These are phyloP conservation scores for Salvelinus namaycush DNA, from an alignment of 2,113 vertebrate species.

Conservation along the genomic window DNA sequence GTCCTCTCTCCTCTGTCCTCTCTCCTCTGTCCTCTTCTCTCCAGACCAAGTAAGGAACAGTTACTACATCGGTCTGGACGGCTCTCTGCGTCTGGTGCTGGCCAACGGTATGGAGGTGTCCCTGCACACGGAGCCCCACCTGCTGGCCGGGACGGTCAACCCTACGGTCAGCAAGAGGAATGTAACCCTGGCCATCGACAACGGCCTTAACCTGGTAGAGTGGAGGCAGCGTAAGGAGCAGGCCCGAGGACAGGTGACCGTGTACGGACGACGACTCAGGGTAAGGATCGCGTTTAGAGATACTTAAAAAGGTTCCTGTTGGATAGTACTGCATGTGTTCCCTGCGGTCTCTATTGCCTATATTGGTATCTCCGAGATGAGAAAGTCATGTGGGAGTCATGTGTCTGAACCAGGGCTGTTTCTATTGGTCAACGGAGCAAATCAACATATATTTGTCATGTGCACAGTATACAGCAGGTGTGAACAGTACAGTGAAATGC, in stretches of 20 bases:
- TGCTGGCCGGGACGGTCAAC: conserved; percentile 93
- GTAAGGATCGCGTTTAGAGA: conserved; percentile 70
- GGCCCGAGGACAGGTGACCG: conserved; percentile 91
- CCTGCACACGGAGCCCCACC: conserved; percentile 93
- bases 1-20: background rate
- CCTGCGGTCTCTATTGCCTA: too few species aligned
- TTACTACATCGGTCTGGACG: conserved; percentile 93
- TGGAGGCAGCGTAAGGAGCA: conserved; percentile 98
- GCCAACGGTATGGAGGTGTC: conserved; percentile 98
- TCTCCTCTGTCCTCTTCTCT: background rate
- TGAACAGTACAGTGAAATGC: too few species aligned
- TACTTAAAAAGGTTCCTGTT: background rate
- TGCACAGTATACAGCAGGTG: too few species aligned
- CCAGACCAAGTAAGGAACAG: conserved; percentile 97
- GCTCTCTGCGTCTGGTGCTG: conserved; percentile 88
- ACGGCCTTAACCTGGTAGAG: conserved; percentile 95
- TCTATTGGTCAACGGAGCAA: too few species aligned
- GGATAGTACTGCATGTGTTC: too few species aligned
- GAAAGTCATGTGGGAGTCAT: too few species aligned
- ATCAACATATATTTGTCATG: too few species aligned
- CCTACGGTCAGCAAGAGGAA: conserved; percentile 96
- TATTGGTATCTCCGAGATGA: too few species aligned
- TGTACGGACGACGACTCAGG: conserved; percentile 93
- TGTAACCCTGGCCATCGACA: conserved; percentile 94
- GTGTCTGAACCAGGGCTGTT: too few species aligned